phyloP scores from a whole-genome alignment of 2,888 invertebrate species.

The Noctuana brunneofusca region DNA sequence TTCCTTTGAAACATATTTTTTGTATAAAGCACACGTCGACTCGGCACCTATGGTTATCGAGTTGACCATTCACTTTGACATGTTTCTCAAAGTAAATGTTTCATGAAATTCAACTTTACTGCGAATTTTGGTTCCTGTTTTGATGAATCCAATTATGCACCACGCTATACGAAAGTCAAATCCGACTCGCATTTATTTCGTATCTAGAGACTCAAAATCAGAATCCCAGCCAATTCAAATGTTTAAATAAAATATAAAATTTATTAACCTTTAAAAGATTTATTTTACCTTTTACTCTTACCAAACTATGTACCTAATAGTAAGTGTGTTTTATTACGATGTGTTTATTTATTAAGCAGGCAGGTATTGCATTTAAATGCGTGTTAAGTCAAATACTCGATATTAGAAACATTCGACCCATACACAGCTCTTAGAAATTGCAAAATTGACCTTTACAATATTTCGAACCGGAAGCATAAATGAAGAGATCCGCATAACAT shows the following conservation, averaged over 20 bases:
- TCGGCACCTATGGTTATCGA: slow-evolving; percentile 35
- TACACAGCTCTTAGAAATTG: slow-evolving; percentile 33
- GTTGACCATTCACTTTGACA: slow-evolving; percentile 46
- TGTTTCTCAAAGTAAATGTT: slow-evolving; percentile 43
- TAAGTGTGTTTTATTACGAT: no score
- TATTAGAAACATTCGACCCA: background rate
- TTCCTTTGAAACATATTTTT: slow-evolving; percentile 39
- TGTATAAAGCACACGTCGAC: slow-evolving; percentile 33
- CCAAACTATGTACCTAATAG: no score
- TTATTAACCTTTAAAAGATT: no score
- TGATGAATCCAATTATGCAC: slow-evolving; percentile 18
- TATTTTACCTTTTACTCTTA: no score
- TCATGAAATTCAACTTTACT: slow-evolving; percentile 46
- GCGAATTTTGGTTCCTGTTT: slow-evolving; percentile 21
- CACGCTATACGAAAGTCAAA: slow-evolving; percentile 16
- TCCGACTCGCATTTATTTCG: background rate
- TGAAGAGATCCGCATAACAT: slow-evolving; percentile 46
- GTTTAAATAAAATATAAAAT: no score
- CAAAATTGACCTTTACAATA: slow-evolving; percentile 48
- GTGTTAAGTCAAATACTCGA: no score
- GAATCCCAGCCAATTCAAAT: no score
- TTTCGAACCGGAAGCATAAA: slow-evolving; percentile 48
- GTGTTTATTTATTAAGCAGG: no score
- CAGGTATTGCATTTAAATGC: no score
- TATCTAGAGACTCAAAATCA: no score